Evolutionary conservation across 2,113 vertebrate genomes (phyloP).

Genomic region (Uropsilus gracilis): DNA sequence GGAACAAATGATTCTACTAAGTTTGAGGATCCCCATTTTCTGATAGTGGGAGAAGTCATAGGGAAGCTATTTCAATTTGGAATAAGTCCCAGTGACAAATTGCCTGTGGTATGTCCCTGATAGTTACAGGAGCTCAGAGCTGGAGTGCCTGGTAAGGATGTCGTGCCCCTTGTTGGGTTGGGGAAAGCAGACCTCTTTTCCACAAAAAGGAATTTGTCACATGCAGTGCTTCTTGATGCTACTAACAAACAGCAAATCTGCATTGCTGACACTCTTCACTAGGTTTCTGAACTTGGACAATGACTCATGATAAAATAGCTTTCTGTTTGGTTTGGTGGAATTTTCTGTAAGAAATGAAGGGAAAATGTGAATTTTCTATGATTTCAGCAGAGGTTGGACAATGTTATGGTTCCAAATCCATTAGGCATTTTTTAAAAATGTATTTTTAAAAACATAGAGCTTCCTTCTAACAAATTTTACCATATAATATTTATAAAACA

Average conservation of each 20-base stretch:
- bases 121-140: not conserved
- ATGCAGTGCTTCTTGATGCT: fast-evolving
- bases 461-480: constrained; percentile 14
- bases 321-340: constrained; percentile 13
- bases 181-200: not conserved
- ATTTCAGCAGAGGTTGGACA: not conserved
- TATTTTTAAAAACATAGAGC: not conserved
- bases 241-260: not conserved
- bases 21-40: not conserved
- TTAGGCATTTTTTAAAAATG: not conserved
- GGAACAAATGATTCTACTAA: not conserved
- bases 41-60: not conserved
- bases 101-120: not conserved
- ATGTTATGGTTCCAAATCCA: not conserved
- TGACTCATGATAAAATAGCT: not conserved
- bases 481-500: not conserved
- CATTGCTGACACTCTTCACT: fast-evolving
- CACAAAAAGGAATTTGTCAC: not conserved
- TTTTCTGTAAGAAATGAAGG: not conserved
- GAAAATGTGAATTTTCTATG: not conserved
- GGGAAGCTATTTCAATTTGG: not conserved
- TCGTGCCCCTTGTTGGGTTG: fast-evolving
- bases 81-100: not conserved
- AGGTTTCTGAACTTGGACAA: not conserved
- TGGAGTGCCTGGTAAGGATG: no score